Evolutionary conservation across 2,797 vertebrate genomes (phyloP), one percentile per base, ranked within the genome.

Genomic region (Sternarchorhynchus goeldii): DNA sequence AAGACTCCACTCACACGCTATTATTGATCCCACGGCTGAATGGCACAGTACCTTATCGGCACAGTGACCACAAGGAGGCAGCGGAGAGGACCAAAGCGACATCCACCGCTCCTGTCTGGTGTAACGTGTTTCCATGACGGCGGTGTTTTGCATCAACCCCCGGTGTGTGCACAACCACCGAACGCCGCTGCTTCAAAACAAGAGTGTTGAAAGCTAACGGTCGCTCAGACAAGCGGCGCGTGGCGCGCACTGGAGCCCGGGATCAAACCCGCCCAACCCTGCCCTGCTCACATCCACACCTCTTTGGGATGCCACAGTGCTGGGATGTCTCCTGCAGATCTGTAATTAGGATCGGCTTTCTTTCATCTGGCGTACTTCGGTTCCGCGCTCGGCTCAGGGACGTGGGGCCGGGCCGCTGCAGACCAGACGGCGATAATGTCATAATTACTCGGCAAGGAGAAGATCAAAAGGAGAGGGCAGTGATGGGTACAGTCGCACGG

Each of bases 341-440:
- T 89, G 88, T 88, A 91, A 93, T 92, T 91, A 92, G 90, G 89
- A 91, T 91, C 86, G 86, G 69, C 84, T 66, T 81, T 85, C 83
- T 89, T 87, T 90, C 88, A 89, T 91, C 89, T 86, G 87, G 84
- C 79, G 39, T 21, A 83, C 88, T 89, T 89, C 91, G 87, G 89
- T 88, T 88, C 79, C 53, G 76, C 73, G 29, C 31, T 50, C 69
- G 69, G 81, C 80, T 63, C 62, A 21, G 64, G 68, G 56, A 81
- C 77, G 77, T 78, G 58, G 77, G 34, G 80, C 72, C 77, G 62
- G 60, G 69, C 86, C 45, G 82, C 73, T 85, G 85, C 82, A 79
- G 87, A 87, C 83, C 85, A 89, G 84, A 87, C 82, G 88, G 86
- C 81, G 86, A 89, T 81, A 77, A 86, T 88, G 88, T 87, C 80